phyloP scores from a whole-genome alignment of 1,140 invertebrate species.

The Forficula auricularia region DNA sequence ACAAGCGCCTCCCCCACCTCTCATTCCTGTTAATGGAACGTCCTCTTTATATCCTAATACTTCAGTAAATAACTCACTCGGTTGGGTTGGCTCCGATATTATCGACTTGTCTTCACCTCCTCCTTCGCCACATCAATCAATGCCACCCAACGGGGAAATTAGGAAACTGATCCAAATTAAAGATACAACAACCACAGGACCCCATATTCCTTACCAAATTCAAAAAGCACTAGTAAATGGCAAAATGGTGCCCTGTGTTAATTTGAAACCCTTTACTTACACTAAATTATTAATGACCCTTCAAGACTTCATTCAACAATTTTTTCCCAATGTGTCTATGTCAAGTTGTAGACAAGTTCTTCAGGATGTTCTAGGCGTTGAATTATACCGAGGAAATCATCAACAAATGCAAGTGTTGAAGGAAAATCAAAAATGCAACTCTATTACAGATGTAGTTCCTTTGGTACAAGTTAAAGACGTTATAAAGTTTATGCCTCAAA shows the following conservation, averaged over 20 bases:
- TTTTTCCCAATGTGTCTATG: constrained; percentile 55
- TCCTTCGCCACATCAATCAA: constrained; percentile 17
- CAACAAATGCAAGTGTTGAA: constrained; percentile 53
- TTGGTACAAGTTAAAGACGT: constrained; percentile 63
- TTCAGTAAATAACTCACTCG: no score
- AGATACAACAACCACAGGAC: constrained; percentile 35
- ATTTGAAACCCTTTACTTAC: constrained; percentile 65
- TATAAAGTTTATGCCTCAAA: constrained; percentile 67
- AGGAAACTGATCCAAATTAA: constrained; percentile 42
- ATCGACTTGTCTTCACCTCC: constrained; percentile 21
- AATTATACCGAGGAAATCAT: constrained; percentile 60
- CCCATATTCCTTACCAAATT: constrained; percentile 50
- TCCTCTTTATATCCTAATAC: constrained; percentile 3
- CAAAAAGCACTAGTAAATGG: constrained; percentile 61
- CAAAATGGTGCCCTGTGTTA: constrained; percentile 66
- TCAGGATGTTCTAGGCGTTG: constrained; percentile 52
- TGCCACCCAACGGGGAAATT: constrained; percentile 20
- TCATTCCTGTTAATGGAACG: constrained; percentile 30
- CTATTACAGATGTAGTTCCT: constrained; percentile 38
- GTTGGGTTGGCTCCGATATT: constrained; percentile 13
- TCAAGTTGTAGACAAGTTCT: constrained; percentile 56
- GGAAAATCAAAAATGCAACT: constrained; percentile 51
- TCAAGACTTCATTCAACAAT: constrained; percentile 57
- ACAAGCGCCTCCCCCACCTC: constrained; percentile 31
- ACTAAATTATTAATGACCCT: constrained; percentile 64